phyloP scores from a whole-genome alignment of 2,888 invertebrate genomes.

The Nephrocerus scutellatus region DNA sequence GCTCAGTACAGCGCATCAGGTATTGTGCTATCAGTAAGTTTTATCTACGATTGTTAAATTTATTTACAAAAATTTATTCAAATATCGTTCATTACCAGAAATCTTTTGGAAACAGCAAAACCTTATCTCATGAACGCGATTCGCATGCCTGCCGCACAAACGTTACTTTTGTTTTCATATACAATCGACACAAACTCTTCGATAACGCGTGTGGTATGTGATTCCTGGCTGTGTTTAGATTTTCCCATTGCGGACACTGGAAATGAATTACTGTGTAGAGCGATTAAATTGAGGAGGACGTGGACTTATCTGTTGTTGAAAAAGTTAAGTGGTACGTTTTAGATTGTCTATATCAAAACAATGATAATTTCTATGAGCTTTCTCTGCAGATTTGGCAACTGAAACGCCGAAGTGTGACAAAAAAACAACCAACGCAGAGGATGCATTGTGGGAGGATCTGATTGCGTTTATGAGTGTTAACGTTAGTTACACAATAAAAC shows the following conservation, averaged over 20 bases:
- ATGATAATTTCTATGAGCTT: not conserved
- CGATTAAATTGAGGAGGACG: conserved; percentile 64
- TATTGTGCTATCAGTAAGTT: conserved; percentile 79
- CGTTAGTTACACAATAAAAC: conserved; percentile 71
- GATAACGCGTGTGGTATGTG: conserved; percentile 61
- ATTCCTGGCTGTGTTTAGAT: conserved; percentile 75
- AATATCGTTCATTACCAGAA: conserved; percentile 51
- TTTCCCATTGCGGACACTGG: conserved; percentile 75
- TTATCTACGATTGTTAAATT: too few species aligned
- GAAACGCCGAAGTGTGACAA: too few species aligned
- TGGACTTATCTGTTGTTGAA: conserved; percentile 72
- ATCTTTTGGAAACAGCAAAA: conserved; percentile 84
- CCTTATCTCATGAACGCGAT: conserved; percentile 88
- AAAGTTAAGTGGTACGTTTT: conserved; percentile 59
- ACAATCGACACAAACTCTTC: conserved; percentile 77
- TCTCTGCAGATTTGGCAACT: conserved; percentile 30
- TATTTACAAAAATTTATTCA: too few species aligned
- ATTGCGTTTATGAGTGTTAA: conserved; percentile 67
- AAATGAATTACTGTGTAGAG: conserved; percentile 55
- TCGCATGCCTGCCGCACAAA: conserved; percentile 86
- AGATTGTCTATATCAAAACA: not conserved
- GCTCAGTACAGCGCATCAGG: conserved; percentile 75
- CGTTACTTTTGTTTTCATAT: conserved; percentile 74
- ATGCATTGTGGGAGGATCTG: conserved; percentile 61
- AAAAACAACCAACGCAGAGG: conserved; percentile 16